Evolutionary conservation across 1,140 invertebrate genomes (phyloP).

Genomic region (Drosophila lacertosa): DNA sequence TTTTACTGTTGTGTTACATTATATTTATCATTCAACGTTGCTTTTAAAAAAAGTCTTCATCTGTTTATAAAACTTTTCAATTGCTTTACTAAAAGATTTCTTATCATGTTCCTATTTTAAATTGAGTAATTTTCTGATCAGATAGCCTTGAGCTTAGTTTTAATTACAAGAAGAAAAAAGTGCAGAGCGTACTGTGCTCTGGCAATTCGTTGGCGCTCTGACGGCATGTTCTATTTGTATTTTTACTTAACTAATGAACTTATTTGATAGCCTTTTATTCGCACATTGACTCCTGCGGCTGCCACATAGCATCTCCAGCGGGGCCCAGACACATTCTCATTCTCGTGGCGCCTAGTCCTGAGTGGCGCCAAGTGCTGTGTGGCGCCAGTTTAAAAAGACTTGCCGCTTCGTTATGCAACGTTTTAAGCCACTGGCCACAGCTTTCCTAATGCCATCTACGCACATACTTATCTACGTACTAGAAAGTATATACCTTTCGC

Average conservation of each 20-base stretch:
- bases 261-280: background rate
- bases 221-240: background rate
- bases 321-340: conserved; percentile 33
- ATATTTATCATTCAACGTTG: no score
- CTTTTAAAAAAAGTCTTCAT: no score
- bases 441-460: conserved; percentile 17
- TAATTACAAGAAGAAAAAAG: background rate
- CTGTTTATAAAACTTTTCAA: no score
- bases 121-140: no score
- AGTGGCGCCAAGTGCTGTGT: conserved; percentile 29
- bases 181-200: background rate
- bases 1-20: no score
- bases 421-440: conserved; percentile 17
- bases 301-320: conserved; percentile 22
- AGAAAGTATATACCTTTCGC: conserved; percentile 12
- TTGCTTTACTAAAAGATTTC: no score
- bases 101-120: no score
- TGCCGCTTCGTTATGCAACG: conserved; percentile 27
- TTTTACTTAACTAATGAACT: conserved; percentile 11
- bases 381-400: conserved; percentile 5
- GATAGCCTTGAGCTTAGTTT: background rate
- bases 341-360: conserved; percentile 30
- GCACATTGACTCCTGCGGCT: conserved; percentile 25
- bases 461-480: background rate
- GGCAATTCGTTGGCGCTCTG: background rate